Conservation (phyloP, 2,888 invertebrate genomes). For the Xanthorhoe designata region DNA sequence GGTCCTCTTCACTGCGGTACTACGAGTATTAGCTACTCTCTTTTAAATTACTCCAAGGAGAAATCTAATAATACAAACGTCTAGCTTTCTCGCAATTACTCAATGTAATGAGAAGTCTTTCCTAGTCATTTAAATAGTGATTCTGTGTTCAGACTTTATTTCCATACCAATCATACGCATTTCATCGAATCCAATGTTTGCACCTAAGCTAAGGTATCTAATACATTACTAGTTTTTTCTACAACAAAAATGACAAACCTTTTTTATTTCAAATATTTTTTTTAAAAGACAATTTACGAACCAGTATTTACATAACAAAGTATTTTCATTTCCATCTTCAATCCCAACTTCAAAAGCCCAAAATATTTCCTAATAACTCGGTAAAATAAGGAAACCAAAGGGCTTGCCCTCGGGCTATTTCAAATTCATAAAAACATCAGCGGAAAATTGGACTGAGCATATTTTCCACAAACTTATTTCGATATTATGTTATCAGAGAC, state of each 20-base stretch:
- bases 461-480: slow-evolving; percentile 55
- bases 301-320: slow-evolving; percentile 15
- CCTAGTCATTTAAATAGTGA: slow-evolving; percentile 29
- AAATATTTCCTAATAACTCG: slow-evolving; percentile 21
- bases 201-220: no score
- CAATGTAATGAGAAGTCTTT: slow-evolving; percentile 39
- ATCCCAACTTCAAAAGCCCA: slow-evolving; percentile 5
- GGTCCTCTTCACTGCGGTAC: slow-evolving; percentile 6
- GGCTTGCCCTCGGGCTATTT: slow-evolving; percentile 50
- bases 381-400: slow-evolving; percentile 24
- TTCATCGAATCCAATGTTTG: slow-evolving; percentile 10
- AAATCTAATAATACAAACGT: slow-evolving; percentile 35
- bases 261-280: background rate
- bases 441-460: slow-evolving; percentile 57
- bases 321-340: slow-evolving; percentile 17
- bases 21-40: slow-evolving; percentile 11
- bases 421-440: slow-evolving; percentile 65
- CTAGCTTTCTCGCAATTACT: slow-evolving; percentile 40
- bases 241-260: no score
- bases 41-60: slow-evolving; percentile 28
- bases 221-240: background rate
- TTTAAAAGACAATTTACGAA: background rate
- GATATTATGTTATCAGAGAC: slow-evolving; percentile 51
- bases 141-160: slow-evolving; percentile 10
- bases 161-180: slow-evolving; percentile 20